Evolutionary conservation across 2,797 vertebrate species (phyloP).

Genomic region (Syngnathus acus): DNA sequence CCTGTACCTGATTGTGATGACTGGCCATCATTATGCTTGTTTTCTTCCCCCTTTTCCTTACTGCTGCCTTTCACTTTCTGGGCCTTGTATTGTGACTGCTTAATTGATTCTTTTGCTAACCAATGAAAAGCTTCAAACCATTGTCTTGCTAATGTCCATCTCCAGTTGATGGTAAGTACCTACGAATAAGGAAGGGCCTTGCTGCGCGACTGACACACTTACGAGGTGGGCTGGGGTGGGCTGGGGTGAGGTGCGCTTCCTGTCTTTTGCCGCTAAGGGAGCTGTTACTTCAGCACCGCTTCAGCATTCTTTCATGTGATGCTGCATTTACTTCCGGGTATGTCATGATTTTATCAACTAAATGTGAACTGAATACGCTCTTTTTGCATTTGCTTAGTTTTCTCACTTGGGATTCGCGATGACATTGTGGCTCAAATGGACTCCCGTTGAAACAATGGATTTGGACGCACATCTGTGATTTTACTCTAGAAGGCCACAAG

Average conservation of each 20-base stretch:
- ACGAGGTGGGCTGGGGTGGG: too few species aligned
- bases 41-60: conserved; percentile 19
- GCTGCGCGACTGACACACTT: too few species aligned
- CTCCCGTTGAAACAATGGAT: conserved; percentile 46
- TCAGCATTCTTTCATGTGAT: conserved; percentile 22
- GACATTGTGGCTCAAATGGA: conserved; percentile 18
- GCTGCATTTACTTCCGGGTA: conserved; percentile 4
- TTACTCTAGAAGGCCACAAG: conserved; percentile 43
- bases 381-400: conserved; percentile 4
- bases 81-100: not conserved
- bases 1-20: conserved; percentile 55
- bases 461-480: conserved; percentile 22
- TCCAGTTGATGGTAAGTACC: not conserved
- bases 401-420: not conserved
- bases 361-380: not conserved
- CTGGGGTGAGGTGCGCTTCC: not conserved
- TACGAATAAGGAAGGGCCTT: not conserved
- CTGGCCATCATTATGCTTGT: conserved; percentile 28
- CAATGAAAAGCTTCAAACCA: not conserved
- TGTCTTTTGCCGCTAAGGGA: not conserved
- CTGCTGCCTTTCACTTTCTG: conserved; percentile 1
- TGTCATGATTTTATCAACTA: not conserved
- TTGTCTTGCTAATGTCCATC: not conserved
- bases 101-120: not conserved
- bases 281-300: conserved; percentile 4